phyloP scores from a whole-genome alignment of 2,113 vertebrate species.

The Paedocypris sp. region DNA sequence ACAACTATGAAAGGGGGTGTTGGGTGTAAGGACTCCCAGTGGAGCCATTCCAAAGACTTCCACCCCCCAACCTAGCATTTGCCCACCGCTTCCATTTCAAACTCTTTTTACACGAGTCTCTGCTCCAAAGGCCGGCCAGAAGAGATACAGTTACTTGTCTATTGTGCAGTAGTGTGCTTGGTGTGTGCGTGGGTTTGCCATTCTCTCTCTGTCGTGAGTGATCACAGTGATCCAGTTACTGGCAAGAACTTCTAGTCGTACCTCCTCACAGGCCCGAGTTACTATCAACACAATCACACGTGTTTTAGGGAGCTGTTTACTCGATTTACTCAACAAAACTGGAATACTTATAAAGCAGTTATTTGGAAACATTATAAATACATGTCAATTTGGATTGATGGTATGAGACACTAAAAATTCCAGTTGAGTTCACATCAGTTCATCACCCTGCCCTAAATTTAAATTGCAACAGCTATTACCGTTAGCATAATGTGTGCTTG shows the following conservation, averaged over 20 bases:
- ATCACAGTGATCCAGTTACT: constrained; percentile 56
- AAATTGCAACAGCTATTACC: constrained; percentile 47
- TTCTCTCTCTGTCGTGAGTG: constrained; percentile 40
- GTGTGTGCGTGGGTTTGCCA: constrained; percentile 34
- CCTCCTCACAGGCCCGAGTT: constrained; percentile 44
- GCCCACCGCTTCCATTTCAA: constrained; percentile 43
- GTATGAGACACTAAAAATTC: too few relatives aligned
- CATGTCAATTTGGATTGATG: too few relatives aligned
- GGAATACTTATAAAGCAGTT: too few relatives aligned
- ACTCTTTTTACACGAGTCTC: constrained; percentile 29
- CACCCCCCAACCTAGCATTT: constrained; percentile 21
- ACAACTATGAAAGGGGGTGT: constrained; percentile 11
- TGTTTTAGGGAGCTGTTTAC: too few relatives aligned
- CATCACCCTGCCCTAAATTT: constrained; percentile 31
- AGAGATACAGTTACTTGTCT: constrained; percentile 46
- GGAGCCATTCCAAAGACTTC: constrained; percentile 30
- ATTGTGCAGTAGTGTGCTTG: constrained; percentile 30
- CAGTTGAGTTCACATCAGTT: neutral
- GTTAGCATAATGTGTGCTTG: constrained; percentile 54
- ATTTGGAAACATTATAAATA: too few relatives aligned
- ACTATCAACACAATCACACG: constrained; percentile 42
- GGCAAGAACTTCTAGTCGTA: constrained; percentile 49
- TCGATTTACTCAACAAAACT: too few relatives aligned
- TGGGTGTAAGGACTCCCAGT: constrained; percentile 33
- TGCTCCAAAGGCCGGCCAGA: constrained; percentile 23